phyloP scores from a whole-genome alignment of 2,888 invertebrate species.

The Dysmachus trigonus region DNA sequence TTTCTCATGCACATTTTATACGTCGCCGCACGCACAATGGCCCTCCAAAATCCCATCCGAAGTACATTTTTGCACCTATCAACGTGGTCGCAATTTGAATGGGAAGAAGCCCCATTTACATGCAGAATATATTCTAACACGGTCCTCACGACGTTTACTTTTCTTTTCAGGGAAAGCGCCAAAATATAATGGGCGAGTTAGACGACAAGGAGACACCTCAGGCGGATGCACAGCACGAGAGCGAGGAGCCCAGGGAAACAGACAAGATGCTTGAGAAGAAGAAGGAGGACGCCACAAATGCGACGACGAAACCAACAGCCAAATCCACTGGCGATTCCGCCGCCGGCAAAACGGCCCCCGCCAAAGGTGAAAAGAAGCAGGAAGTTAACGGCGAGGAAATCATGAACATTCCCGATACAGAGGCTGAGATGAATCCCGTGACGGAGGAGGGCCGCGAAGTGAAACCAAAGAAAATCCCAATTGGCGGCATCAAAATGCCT shows the following conservation, averaged over 20 bases:
- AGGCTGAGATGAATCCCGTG: conserved; percentile 47
- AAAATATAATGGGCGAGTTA: conserved; percentile 60
- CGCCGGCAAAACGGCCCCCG: conserved; percentile 17
- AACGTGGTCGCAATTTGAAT: background rate
- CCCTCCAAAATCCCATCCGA: background rate
- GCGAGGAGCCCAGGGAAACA: conserved; percentile 63
- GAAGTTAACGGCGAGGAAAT: conserved; percentile 59
- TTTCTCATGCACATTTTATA: background rate
- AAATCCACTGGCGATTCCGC: conserved; percentile 19
- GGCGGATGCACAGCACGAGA: conserved; percentile 59
- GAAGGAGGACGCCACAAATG: conserved; percentile 52
- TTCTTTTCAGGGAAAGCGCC: conserved; percentile 22
- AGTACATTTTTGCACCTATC: background rate
- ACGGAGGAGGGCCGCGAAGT: conserved; percentile 78
- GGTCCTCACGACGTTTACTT: background rate
- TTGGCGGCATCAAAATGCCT: conserved; percentile 88
- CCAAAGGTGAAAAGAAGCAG: conserved; percentile 45
- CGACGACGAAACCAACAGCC: conserved; percentile 4
- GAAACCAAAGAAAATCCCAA: conserved; percentile 83
- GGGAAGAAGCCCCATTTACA: background rate
- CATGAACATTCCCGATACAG: conserved; percentile 59
- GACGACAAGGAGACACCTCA: conserved; percentile 63
- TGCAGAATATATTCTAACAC: background rate
- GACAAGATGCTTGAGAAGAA: conserved; percentile 63
- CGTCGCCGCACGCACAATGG: background rate